Base-by-base conservation (phyloP, 2,797 vertebrate genomes). In the Eidolon dupreanum region DNA sequence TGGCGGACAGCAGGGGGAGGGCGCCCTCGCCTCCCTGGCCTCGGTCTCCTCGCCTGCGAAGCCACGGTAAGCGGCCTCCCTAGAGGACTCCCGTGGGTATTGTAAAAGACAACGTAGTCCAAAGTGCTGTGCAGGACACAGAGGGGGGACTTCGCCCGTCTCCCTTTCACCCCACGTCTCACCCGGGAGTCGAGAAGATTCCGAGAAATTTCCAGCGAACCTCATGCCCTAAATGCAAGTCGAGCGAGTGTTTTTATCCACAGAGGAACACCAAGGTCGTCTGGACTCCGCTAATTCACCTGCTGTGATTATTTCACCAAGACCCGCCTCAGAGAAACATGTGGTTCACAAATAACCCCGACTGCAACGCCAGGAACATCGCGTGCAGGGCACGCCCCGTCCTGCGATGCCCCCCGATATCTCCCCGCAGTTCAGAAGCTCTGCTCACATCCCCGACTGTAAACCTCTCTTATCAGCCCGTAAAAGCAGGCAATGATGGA, bases 121-220 rank as follows among this genome's bases (percentile, higher is more conserved):
- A 88, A 77, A 91, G 41, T 5, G 70, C 51, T 75, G 51, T 19
- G 16, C 13, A 28, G 15, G 38, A 59, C n/a, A 43, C 57, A 19
- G 2, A 68, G 16, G 49, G 49, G 15, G 15, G 15, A 41, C 12
- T 71, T 41, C 26, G 84, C 8, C 55, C 61, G 1, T 38, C 28
- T 26, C 16, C 31, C 12, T 20, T n/a, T 65, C 65, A 82, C 20
- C 31, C 22, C 26, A 46, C 46, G 15, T 49, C 49, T 36, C 24
- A 24, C 28, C 38, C n/a, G 92, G 55, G 28, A 94, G 57, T 90
- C 75, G 70, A 26, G 33, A 90, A 57, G 49, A 77, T 65, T 68
- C 61, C 61, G 88, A 51, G 33, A 89, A 96, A 92, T 57, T 79
- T 36, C 71, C 75, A 59, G 66, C 26, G 95, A 71, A 90, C 49